Evolutionary conservation across 2,113 vertebrate species (phyloP), one percentile per base, ranked within the genome.

Genomic region (Anarrhichthys ocellatus): DNA sequence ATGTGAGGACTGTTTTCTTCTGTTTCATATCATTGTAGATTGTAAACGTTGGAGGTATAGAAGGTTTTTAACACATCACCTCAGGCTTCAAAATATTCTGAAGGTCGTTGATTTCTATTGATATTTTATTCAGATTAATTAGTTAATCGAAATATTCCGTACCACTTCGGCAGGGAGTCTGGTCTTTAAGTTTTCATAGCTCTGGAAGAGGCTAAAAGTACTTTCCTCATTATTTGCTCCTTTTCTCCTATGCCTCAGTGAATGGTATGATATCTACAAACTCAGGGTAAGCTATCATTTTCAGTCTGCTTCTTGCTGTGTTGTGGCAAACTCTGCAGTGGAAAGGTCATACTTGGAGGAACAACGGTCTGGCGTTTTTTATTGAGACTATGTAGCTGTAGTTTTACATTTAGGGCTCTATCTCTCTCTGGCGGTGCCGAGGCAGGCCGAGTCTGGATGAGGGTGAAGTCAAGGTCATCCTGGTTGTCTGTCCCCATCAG

Each of bases 381-480:
- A 86, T 84, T 86, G 80, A 91, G 90, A 91, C 92, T 61, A 72
- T 84, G 86, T 81, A 80, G 80, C 77, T 86, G 78, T 77, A 69
- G 77, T 87, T 91, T 88, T 90, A 81, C 68, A 76, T 91, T 84
- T 76, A 65, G 80, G 75, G 29, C 73, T 83, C 78, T 71, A 50
- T 81, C 78, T 90, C 74, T 81, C 78, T 90, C 90, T 88, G 80
- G 79, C 72, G 56, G 66, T 69, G 78, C 69, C 34, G 34, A 83
- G 68, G 76, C 84, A 34, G 11, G 63, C 34, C n/a, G 56, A 82
- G 68, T 82, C 78, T 75, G 78, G 71, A 52, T 78, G 58, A 86
- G 86, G 88, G 81, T 88, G 83, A 93, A 90, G 71, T 80, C 88
- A 89, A 91, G 92, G 93, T 94, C 93, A 88, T 56, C 29, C 24